Evolutionary conservation across 2,797 vertebrate genomes (phyloP), one percentile per base, ranked within the genome.

Genomic region (Gallirallus australis): DNA sequence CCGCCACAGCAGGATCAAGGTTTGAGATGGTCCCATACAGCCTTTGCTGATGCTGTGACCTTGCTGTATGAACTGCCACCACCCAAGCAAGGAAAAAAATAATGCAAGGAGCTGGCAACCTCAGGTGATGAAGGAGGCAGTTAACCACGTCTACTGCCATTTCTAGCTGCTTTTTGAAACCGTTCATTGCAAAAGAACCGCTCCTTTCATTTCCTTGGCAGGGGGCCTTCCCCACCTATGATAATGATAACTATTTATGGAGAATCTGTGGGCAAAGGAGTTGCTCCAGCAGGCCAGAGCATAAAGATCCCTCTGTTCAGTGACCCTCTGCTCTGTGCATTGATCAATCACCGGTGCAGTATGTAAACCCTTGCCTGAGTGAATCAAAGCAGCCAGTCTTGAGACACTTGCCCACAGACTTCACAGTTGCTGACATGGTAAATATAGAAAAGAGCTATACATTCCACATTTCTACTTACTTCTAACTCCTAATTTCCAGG

Each of bases 171-270:
- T 40, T 78, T 92, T 82, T 82, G 56, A 48, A 65, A 21, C 82
- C 30, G 7, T 37, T 64, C 68, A 6, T 78, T 48, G 65, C 69
- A 6, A 25, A 93, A 95, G 93, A 96, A 81, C 53, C 56, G 72
- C 71, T 93, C 78, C 88, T 85, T 95, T 97, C 88, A 93, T 94
- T 85, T 92, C 89, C 65, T 45, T 82, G 76, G 68, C 88, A 61
- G 64, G 35, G 40, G 37, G n/a, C 65, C 48, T 89, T 90, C 75
- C 90, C 64, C 53, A 37, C 37, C 86, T 42, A 9, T 6, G 37
- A 39, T 16, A 54, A 37, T 27, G 72, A 48, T 57, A 89, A 59
- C 68, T 97, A 85, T 95, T 93, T 91, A 54, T 94, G 92, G 96
- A 90, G 87, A 73, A 54, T 27, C 61, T 73, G 45, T 65, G 88